Evolutionary conservation across 1,140 invertebrate species (phyloP).

Genomic region (Microplitis demolitor): DNA sequence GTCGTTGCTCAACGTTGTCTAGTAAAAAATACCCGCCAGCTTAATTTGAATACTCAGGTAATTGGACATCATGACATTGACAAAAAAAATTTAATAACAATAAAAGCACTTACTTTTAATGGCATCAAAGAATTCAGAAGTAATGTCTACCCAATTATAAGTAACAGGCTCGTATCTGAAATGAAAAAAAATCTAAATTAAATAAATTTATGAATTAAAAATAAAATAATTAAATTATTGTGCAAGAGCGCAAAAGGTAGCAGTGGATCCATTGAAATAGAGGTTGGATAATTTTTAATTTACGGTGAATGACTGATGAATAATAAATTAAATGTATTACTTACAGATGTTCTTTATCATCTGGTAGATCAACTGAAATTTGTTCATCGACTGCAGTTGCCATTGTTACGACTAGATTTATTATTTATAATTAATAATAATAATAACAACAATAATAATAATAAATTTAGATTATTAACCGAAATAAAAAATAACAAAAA

Average conservation of each 20-base stretch:
- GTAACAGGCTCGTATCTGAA: constrained; percentile 56
- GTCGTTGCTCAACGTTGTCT: not conserved
- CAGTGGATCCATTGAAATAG: not conserved
- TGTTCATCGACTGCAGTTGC: constrained; percentile 49
- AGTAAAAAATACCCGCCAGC: not conserved
- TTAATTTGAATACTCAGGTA: constrained; percentile 6
- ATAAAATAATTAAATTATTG: constrained; percentile 24
- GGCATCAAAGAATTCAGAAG: constrained; percentile 74
- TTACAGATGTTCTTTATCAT: constrained; percentile 53
- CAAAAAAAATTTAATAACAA: not conserved
- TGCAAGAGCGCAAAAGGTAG: constrained; percentile 15
- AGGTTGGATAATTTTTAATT: not conserved
- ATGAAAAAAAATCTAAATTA: constrained; percentile 19
- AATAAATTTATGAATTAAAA: constrained; percentile 30
- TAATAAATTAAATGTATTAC: constrained; percentile 31
- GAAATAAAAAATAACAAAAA: not conserved
- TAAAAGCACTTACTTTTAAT: constrained; percentile 68
- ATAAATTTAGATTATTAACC: not conserved
- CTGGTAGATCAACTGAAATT: constrained; percentile 50
- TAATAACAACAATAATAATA: too few relatives aligned
- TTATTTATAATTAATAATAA: too few relatives aligned
- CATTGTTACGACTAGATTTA: constrained; percentile 42
- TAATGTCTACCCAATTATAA: constrained; percentile 80
- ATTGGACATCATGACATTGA: not conserved
- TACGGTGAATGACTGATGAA: not conserved